phyloP scores from a whole-genome alignment of 2,888 invertebrate genomes.

The Mimumesa dahlbomi region DNA sequence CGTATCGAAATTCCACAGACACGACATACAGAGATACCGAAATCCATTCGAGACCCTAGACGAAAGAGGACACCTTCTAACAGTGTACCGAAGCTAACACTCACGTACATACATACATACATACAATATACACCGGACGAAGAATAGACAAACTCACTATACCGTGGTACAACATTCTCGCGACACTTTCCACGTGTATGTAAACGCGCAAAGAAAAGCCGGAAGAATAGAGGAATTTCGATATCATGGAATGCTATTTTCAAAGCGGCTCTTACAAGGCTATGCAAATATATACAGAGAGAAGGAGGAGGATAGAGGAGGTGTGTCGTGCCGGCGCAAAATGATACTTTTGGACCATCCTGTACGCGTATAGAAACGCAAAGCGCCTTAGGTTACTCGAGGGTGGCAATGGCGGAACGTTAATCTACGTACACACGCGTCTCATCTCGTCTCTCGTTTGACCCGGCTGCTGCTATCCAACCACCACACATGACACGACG shows the following conservation, averaged over 20 bases:
- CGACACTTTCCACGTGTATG: background rate
- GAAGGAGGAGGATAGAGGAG: background rate
- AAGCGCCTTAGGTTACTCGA: constrained; percentile 13
- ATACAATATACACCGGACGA: too few species aligned
- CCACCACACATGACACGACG: constrained; percentile 41
- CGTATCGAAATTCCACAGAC: too few species aligned
- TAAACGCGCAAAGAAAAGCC: background rate
- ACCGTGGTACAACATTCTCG: too few species aligned
- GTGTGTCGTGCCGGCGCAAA: too few species aligned
- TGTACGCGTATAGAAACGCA: constrained; percentile 2
- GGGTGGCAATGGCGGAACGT: constrained; percentile 27
- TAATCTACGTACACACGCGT: constrained; percentile 45
- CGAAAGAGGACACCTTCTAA: background rate
- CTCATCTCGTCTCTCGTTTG: constrained; percentile 34
- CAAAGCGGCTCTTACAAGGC: constrained; percentile 36
- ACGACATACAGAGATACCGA: too few species aligned
- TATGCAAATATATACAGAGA: constrained; percentile 17
- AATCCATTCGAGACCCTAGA: background rate
- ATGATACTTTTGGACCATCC: constrained; percentile 15
- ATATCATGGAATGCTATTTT: constrained; percentile 34
- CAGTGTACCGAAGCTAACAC: background rate
- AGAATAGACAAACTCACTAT: too few species aligned
- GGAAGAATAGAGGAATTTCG: constrained; percentile 35
- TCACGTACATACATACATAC: background rate
- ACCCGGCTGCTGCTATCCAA: constrained; percentile 39